A percentile compares a stretch with the other conserved stretches of the same genome.
Conservation (phyloP, 2,888 invertebrate species). For the Caradrina kadenii region DNA sequence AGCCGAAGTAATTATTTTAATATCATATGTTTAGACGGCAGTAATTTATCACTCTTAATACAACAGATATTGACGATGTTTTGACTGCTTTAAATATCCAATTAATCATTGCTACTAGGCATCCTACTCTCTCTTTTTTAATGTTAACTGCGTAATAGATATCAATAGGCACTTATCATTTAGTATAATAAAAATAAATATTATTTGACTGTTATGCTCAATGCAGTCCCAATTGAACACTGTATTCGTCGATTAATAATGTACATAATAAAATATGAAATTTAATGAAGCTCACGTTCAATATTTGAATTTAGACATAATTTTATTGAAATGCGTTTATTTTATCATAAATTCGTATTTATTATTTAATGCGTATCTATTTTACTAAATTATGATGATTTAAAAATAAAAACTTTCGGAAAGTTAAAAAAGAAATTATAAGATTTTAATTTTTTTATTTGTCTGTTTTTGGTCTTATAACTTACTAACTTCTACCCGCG, state of each 20-base stretch:
- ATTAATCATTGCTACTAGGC: constrained; percentile 48
- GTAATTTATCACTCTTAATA: constrained; percentile 50
- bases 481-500: no score
- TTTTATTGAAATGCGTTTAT: constrained; percentile 1
- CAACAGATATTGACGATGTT: constrained; percentile 46
- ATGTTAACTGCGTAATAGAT: constrained; percentile 40
- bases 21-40: constrained; percentile 21
- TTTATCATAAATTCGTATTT: neutral
- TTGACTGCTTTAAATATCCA: constrained; percentile 44
- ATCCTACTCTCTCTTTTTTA: constrained; percentile 57
- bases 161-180: constrained; percentile 29
- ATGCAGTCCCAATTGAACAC: constrained; percentile 10
- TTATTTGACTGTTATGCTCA: constrained; percentile 13
- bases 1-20: constrained; percentile 29
- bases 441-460: no score
- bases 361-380: neutral
- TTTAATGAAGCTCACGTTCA: neutral
- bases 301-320: neutral
- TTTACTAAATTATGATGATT: neutral
- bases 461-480: no score
- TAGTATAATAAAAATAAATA: constrained; percentile 35
- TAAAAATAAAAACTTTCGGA: neutral
- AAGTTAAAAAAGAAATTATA: neutral
- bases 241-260: constrained; percentile 5
- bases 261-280: constrained; percentile 1